Conservation (phyloP, 2,888 invertebrate species). For the Gastrophysa polygoni region DNA sequence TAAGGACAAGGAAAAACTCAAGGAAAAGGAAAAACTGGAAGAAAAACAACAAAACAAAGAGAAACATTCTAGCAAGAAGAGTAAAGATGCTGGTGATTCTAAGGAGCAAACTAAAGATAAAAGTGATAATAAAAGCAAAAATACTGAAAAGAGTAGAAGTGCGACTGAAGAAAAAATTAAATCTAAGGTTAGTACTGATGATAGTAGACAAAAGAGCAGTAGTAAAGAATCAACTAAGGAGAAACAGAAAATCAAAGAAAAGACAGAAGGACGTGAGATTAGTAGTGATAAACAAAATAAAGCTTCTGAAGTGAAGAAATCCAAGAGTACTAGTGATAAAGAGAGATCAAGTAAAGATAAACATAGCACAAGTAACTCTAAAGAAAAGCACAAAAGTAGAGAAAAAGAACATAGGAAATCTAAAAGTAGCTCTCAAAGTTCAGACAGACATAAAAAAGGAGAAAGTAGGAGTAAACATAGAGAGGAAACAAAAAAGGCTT, state of each 20-base stretch:
- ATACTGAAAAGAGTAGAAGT: constrained; percentile 30
- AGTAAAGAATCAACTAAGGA: constrained; percentile 7
- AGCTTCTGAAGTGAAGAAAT: constrained; percentile 15
- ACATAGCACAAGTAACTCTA: constrained; percentile 33
- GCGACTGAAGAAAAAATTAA: constrained; percentile 13
- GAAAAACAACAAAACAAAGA: constrained; percentile 20
- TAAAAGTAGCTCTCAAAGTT: not conserved
- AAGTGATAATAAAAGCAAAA: constrained; percentile 33
- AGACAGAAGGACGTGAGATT: not conserved
- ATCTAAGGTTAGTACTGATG: constrained; percentile 8
- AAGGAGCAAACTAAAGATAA: constrained; percentile 9
- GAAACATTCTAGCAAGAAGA: constrained; percentile 37
- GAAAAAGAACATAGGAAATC: not conserved
- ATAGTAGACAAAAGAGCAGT: constrained; percentile 14
- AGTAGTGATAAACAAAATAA: constrained; percentile 46
- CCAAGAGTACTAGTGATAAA: constrained; percentile 31
- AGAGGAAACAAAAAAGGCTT: not conserved
- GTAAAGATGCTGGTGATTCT: constrained; percentile 24
- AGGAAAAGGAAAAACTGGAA: constrained; percentile 4
- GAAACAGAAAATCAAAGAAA: not conserved
- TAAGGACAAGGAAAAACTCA: constrained; percentile 14
- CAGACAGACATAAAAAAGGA: not conserved
- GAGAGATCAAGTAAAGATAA: constrained; percentile 22
- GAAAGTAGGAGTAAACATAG: constrained; percentile 5
- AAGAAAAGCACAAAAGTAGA: constrained; percentile 45